Base-by-base conservation (phyloP, 2,888 invertebrate genomes). In the Marronus borbonicus region DNA sequence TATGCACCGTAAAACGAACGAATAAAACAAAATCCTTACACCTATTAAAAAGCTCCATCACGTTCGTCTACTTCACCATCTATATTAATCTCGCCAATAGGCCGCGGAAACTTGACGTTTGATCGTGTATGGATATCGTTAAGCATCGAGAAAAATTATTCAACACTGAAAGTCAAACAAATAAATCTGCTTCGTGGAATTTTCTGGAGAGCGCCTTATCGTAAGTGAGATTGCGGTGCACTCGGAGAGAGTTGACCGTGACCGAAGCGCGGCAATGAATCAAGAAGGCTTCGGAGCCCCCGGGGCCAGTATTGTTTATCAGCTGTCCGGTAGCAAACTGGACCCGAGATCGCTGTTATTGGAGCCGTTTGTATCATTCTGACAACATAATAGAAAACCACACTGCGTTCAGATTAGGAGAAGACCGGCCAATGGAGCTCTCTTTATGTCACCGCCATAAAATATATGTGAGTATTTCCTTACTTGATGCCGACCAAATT, bases 351-450 rank as follows among this genome's bases (percentile, higher is more conserved):
- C 85, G 86, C 85, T 86, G 86, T 87, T 87, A 87, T 87, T 87
- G 87, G 85, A 84, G 87, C 87, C 85, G 86, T 88, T 88, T 88
- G 87, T 88, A 88, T 88, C 87, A 87, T 87, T 88, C 85, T 88
- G 88, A 88, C 88, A 88, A 87, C 87, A 88, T 88, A 88, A 88
- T 88, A 87, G 87, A 88, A 88, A 88, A 87, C 85, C 86, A 84
- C 86, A 86, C 86, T 84, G 86, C 83, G 85, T 84, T 83, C 83
- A 86, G 86, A 87, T 86, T 86, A 86, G 86, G 85, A 74, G 60
- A 24, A 60, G 60, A 20, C 60, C 24, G 39, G 84, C 84, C 82
- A 81, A 24, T 14, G 68, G 28, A 81, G 85, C 58, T 76, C 28
- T 76, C 68, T 76, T 68, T 68, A 76, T 77, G 77, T 72, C 72